Conservation (phyloP, 2,888 invertebrate genomes). For the Dynastes grantii region DNA sequence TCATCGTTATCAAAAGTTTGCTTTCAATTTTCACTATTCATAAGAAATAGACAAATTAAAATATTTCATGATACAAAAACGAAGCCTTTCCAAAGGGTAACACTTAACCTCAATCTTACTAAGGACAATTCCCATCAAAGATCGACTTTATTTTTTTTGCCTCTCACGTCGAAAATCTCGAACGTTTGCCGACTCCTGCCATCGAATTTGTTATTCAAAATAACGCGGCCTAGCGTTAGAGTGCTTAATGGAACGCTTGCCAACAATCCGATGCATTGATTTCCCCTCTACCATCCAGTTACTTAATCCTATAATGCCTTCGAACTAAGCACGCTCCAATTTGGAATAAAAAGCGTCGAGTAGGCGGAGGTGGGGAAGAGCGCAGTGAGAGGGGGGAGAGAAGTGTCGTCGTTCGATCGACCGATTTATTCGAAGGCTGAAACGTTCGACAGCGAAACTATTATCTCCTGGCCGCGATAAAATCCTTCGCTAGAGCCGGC, state of each 20-base stretch:
- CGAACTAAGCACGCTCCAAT: slow-evolving; percentile 37
- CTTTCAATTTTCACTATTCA: too few relatives aligned
- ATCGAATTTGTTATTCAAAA: slow-evolving; percentile 28
- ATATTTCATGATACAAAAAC: too few relatives aligned
- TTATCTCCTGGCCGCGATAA: neutral
- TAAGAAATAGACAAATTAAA: too few relatives aligned
- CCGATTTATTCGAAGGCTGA: neutral
- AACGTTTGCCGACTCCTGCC: too few relatives aligned
- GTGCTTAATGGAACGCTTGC: slow-evolving; percentile 30
- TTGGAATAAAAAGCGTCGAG: slow-evolving; percentile 35
- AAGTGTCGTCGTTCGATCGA: neutral
- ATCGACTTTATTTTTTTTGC: too few relatives aligned
- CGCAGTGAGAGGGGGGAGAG: too few relatives aligned
- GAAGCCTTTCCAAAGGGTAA: too few relatives aligned
- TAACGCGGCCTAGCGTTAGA: slow-evolving; percentile 10
- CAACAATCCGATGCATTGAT: slow-evolving; percentile 34
- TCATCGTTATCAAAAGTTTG: too few relatives aligned
- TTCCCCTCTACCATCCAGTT: slow-evolving; percentile 17
- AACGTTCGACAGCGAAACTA: neutral
- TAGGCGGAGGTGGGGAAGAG: neutral
- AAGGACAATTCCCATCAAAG: too few relatives aligned
- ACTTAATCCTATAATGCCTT: slow-evolving; percentile 32
- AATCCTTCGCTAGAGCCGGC: neutral
- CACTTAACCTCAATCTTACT: too few relatives aligned
- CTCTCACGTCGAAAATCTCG: too few relatives aligned